These are phyloP conservation scores for Cremastinae sp. DNA, from an alignment of 2,888 invertebrate genomes.

Conservation along the genomic window DNA sequence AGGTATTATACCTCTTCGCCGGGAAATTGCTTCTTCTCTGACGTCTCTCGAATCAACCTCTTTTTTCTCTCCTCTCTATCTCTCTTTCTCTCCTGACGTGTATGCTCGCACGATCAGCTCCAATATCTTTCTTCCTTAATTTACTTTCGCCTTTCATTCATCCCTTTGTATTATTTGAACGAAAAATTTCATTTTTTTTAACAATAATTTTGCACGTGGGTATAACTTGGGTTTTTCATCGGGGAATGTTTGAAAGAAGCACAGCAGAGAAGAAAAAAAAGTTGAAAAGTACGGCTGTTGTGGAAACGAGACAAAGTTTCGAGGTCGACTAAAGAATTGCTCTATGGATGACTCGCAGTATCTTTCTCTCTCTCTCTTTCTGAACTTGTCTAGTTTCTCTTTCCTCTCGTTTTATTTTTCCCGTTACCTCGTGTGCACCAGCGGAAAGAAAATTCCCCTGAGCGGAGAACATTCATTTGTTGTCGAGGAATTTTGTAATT, in stretches of 20 bases:
- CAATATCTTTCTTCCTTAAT: too few relatives aligned
- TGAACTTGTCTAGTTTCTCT: conserved; percentile 16
- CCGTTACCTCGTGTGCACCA: conserved; percentile 23
- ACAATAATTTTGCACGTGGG: conserved; percentile 12
- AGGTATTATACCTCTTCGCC: conserved; percentile 18
- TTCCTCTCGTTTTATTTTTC: conserved; percentile 19
- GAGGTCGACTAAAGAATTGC: conserved; percentile 52
- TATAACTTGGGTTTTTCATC: conserved; percentile 13
- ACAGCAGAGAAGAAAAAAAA: conserved; percentile 48
- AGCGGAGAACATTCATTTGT: conserved; percentile 22
- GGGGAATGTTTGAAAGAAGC: conserved; percentile 35
- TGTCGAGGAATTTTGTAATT: conserved; percentile 38
- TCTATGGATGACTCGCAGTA: conserved; percentile 18
- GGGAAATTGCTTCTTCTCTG: conserved; percentile 32
- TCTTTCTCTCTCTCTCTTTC: conserved; percentile 22
- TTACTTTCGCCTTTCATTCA: neutral
- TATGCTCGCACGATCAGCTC: too few relatives aligned
- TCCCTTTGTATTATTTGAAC: neutral
- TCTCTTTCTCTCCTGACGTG: neutral
- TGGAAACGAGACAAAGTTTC: conserved; percentile 38
- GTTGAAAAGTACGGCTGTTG: conserved; percentile 41
- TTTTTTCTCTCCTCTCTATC: conserved; percentile 3
- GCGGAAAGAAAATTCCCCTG: neutral
- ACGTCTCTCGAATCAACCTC: conserved; percentile 26
- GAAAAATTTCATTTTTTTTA: conserved; percentile 46